Evolutionary conservation across 2,888 invertebrate species (phyloP).

Genomic region (Idaea biselata): DNA sequence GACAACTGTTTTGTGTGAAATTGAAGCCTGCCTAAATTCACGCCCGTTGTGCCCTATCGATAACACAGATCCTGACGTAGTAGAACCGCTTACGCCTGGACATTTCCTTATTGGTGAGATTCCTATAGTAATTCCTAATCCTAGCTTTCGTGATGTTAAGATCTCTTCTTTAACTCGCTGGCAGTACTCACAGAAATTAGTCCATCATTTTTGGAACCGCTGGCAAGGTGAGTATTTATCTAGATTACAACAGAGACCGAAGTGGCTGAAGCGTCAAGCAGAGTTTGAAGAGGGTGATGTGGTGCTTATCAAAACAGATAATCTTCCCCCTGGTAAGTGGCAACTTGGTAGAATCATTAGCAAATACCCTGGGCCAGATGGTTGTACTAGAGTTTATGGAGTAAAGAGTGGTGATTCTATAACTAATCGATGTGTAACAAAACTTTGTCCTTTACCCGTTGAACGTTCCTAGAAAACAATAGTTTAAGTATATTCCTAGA

Average conservation of each 20-base stretch:
- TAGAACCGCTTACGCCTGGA: constrained; percentile 29
- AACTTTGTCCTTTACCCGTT: constrained; percentile 25
- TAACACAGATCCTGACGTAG: constrained; percentile 5
- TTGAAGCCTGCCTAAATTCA: constrained; percentile 19
- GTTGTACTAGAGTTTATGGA: constrained; percentile 27
- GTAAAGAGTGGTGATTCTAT: constrained; percentile 22
- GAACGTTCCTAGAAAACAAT: not conserved
- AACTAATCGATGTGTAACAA: constrained; percentile 21
- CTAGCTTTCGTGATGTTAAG: constrained; percentile 13
- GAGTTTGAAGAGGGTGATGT: constrained; percentile 29
- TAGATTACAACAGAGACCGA: constrained; percentile 26
- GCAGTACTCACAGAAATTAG: constrained; percentile 26
- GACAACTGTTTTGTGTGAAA: constrained; percentile 8
- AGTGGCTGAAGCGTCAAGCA: constrained; percentile 21
- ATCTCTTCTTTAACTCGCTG: constrained; percentile 23
- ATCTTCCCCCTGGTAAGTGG: constrained; percentile 30
- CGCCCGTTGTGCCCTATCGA: constrained; percentile 11
- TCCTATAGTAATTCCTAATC: constrained; percentile 21
- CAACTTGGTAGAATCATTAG: constrained; percentile 24
- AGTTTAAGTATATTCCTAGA: too few species aligned
- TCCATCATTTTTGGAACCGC: constrained; percentile 28
- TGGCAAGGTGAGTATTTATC: constrained; percentile 28
- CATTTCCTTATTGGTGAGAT: constrained; percentile 30
- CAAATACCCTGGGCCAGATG: constrained; percentile 28
- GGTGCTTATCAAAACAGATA: constrained; percentile 29